A percentile compares a stretch with the other conserved stretches of the same genome.
phyloP scores from a whole-genome alignment of 2,797 vertebrate species.

The Malacoctenus gilli region DNA sequence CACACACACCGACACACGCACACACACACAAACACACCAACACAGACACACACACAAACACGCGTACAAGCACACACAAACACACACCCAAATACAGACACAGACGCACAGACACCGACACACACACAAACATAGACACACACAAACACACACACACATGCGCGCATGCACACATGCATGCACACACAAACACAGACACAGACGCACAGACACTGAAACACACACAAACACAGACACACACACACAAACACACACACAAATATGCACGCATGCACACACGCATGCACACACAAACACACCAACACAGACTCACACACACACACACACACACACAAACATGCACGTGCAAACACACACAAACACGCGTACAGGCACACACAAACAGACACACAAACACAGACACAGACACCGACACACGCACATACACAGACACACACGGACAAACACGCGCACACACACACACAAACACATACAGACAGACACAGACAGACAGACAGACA shows the following conservation, averaged over 20 bases:
- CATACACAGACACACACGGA: slow-evolving; percentile 18
- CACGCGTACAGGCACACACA: slow-evolving; percentile 17
- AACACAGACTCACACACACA: slow-evolving; percentile 17
- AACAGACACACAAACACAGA: slow-evolving; percentile 18
- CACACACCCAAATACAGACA: slow-evolving; percentile 17
- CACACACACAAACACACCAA: slow-evolving; percentile 13
- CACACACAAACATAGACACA: slow-evolving; percentile 14
- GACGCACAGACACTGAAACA: too few species aligned
- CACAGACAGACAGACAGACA: too few species aligned
- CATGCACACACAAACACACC: slow-evolving; percentile 20
- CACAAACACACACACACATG: slow-evolving; percentile 18
- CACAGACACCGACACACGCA: too few species aligned
- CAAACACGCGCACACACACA: slow-evolving; percentile 14
- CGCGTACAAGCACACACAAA: slow-evolving; percentile 17
- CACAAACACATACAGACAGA: slow-evolving; percentile 18
- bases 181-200: slow-evolving; percentile 17
- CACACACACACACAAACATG: slow-evolving; percentile 20
- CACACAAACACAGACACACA: slow-evolving; percentile 18
- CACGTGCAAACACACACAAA: slow-evolving; percentile 15
- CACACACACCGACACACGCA: slow-evolving; percentile 18
- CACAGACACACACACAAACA: slow-evolving; percentile 18
- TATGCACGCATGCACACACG: slow-evolving; percentile 17
- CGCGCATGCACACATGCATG: slow-evolving; percentile 19
- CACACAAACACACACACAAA: slow-evolving; percentile 18
- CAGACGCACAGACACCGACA: slow-evolving; percentile 22